phyloP scores from a whole-genome alignment of 1,140 invertebrate genomes.

The Pachypsylla venusta region DNA sequence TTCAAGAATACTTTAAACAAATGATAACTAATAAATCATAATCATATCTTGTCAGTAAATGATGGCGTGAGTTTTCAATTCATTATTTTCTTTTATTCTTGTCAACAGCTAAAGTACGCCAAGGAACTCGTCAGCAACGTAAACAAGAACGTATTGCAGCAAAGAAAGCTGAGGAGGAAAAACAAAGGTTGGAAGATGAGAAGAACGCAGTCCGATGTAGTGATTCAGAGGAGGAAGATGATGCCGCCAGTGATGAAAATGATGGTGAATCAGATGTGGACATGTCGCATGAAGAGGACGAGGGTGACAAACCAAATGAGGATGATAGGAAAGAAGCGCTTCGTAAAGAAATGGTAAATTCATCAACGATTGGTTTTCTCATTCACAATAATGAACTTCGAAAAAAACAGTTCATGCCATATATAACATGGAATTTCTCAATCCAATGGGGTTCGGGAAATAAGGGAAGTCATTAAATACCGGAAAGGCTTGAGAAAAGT shows the following conservation, averaged over 20 bases:
- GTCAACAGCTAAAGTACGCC: neutral
- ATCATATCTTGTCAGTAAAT: too few species aligned
- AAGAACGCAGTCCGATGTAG: neutral
- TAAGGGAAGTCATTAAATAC: too few species aligned
- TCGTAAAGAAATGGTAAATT: constrained; percentile 7
- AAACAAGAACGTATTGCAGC: neutral
- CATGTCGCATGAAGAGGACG: neutral
- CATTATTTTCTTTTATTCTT: too few species aligned
- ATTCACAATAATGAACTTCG: neutral
- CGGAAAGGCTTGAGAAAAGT: too few species aligned
- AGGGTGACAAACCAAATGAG: neutral
- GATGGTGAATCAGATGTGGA: neutral
- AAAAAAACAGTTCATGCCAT: too few species aligned
- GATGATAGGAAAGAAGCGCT: neutral
- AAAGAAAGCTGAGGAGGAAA: neutral
- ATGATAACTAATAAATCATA: too few species aligned
- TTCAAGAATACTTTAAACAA: too few species aligned
- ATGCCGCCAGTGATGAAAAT: neutral
- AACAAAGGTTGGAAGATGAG: neutral
- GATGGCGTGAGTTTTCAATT: too few species aligned
- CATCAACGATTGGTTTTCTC: neutral
- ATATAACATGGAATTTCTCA: too few species aligned
- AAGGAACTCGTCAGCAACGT: neutral
- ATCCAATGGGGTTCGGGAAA: too few species aligned
- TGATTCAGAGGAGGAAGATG: neutral